A percentile compares a stretch with the other conserved stretches of the same genome.
These are phyloP conservation scores for Littorina saxatilis DNA, from an alignment of 1,140 invertebrate genomes.

Conservation along the genomic window DNA sequence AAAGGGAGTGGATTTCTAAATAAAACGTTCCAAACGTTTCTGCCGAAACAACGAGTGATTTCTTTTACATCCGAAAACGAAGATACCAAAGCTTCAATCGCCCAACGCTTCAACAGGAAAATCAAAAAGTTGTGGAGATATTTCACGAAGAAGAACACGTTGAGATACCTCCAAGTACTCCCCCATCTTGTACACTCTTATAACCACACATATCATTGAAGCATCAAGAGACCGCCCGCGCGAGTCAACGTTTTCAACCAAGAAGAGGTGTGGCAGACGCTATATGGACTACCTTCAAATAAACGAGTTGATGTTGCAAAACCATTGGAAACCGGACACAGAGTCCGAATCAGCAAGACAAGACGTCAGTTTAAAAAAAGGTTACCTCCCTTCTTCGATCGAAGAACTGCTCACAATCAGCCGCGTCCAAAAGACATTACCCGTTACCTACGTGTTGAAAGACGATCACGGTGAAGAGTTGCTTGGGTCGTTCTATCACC, in stretches of 20 bases:
- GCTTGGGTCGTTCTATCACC: not conserved
- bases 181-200: constrained; percentile 70
- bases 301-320: not conserved
- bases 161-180: constrained; percentile 73
- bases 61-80: constrained; percentile 56
- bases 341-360: constrained; percentile 4
- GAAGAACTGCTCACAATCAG: constrained; percentile 21
- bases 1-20: constrained; percentile 44
- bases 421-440: not conserved
- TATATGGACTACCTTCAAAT: not conserved
- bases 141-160: constrained; percentile 73
- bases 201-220: constrained; percentile 74
- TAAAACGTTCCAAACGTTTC: constrained; percentile 36
- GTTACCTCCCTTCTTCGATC: not conserved
- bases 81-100: constrained; percentile 75
- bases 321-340: not conserved
- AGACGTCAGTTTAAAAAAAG: not conserved
- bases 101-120: constrained; percentile 76
- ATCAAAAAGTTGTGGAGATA: constrained; percentile 76
- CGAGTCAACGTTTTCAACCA: constrained; percentile 48
- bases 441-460: constrained; percentile 1
- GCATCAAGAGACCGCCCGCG: constrained; percentile 71
- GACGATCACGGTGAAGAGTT: constrained; percentile 19
- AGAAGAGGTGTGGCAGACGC: constrained; percentile 20
- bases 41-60: not conserved